These are phyloP conservation scores for Rhabdornis inornatus DNA, from an alignment of 2,113 vertebrate species.

Conservation along the genomic window DNA sequence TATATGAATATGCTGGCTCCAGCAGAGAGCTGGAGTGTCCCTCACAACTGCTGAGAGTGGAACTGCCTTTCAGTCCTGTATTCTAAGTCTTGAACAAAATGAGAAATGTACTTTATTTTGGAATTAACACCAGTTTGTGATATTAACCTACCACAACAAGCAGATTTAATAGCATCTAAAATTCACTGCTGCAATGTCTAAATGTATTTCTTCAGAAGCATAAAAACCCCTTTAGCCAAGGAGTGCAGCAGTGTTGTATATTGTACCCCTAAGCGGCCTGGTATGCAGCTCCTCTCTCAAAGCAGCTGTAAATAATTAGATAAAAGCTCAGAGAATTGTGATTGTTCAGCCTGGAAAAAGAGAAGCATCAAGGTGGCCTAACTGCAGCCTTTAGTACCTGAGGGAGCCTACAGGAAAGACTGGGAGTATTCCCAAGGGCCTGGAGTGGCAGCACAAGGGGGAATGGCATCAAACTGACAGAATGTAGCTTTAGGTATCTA, in stretches of 20 bases:
- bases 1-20: not conserved
- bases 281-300: not conserved
- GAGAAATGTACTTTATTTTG: not conserved
- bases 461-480: not conserved
- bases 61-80: not conserved
- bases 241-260: rapidly evolving
- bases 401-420: not conserved
- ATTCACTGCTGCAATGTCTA: not conserved
- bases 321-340: rapidly evolving
- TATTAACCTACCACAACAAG: not conserved
- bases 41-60: not conserved
- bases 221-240: not conserved
- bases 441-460: not conserved
- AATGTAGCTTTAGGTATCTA: rapidly evolving
- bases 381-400: too few relatives aligned
- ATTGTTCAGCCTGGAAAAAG: not conserved
- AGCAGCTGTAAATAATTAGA: not conserved
- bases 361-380: not conserved
- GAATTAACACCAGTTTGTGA: not conserved
- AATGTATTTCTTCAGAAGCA: not conserved
- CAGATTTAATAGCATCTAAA: not conserved
- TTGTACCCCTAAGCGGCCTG: too few relatives aligned
- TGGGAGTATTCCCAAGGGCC: not conserved
- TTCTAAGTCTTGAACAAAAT: not conserved
- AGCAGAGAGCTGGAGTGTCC: not conserved